Percentiles rank a stretch among this genome's conserved stretches.
Evolutionary conservation across 2,113 vertebrate species (phyloP).

Genomic region (Spea multiplicata): DNA sequence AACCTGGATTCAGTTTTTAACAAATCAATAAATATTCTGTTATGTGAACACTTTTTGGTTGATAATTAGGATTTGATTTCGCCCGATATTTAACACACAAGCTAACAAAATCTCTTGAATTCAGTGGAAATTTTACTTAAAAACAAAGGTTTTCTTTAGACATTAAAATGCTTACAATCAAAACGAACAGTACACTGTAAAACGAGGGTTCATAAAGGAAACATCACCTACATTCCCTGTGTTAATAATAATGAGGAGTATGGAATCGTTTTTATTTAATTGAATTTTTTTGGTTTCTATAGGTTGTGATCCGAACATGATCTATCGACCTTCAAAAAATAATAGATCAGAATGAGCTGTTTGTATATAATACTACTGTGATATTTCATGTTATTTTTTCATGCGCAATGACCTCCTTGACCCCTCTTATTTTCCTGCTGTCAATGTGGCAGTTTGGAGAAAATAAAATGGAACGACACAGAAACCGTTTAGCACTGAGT

Average conservation of each 20-base stretch:
- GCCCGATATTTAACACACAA: too few relatives aligned
- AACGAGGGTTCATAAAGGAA: too few relatives aligned
- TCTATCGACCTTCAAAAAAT: neutral
- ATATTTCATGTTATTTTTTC: slow-evolving; percentile 79
- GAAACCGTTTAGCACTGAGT: slow-evolving; percentile 33
- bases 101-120: too few relatives aligned
- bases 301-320: neutral
- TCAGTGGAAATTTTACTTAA: too few relatives aligned
- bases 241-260: neutral
- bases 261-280: neutral
- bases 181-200: too few relatives aligned
- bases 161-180: too few relatives aligned
- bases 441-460: slow-evolving; percentile 67
- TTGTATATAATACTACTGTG: slow-evolving; percentile 76
- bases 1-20: too few relatives aligned
- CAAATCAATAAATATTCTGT: too few relatives aligned
- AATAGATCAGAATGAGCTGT: neutral
- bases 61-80: too few relatives aligned
- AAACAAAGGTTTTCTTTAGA: too few relatives aligned
- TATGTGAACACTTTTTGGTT: too few relatives aligned
- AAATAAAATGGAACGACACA: slow-evolving; percentile 66
- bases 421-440: slow-evolving; percentile 65
- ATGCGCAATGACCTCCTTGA: slow-evolving; percentile 69
- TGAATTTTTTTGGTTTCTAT: neutral
- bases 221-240: neutral